Conservation (phyloP, 2,888 invertebrate genomes). For the Eupithecia abbreviata region DNA sequence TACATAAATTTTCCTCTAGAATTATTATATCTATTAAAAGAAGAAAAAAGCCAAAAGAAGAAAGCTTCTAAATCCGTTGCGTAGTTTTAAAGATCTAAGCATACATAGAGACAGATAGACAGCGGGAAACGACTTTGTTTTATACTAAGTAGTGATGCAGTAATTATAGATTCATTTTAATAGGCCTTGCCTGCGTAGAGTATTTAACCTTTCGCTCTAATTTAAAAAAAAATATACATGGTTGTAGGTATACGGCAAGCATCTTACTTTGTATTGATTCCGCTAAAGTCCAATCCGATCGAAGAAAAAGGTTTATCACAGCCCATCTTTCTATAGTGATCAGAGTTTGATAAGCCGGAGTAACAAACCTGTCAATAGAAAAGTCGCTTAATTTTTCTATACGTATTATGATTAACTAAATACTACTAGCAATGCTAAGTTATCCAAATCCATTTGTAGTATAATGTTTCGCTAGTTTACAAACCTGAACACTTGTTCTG, state of each 20-base stretch:
- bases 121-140: too few species aligned
- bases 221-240: too few species aligned
- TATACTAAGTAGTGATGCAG: too few species aligned
- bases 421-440: not conserved
- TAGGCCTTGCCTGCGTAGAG: not conserved
- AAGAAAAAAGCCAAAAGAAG: too few species aligned
- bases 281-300: slow-evolving; percentile 65
- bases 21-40: too few species aligned
- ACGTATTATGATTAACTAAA: too few species aligned
- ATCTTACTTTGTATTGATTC: slow-evolving; percentile 57
- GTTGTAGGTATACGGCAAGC: not conserved
- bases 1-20: too few species aligned
- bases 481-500: not conserved
- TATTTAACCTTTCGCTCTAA: not conserved
- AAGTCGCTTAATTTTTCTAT: not conserved
- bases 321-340: slow-evolving; percentile 49
- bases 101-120: too few species aligned
- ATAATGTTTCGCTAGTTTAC: not conserved
- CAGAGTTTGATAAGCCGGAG: slow-evolving; percentile 54
- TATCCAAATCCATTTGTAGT: not conserved
- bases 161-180: not conserved
- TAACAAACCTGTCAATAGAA: slow-evolving; percentile 54
- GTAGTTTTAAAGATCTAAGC: too few species aligned
- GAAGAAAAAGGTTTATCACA: slow-evolving; percentile 28
- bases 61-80: too few species aligned